These are phyloP conservation scores for Invenusta paracnida DNA, from an alignment of 2,888 invertebrate species.

Conservation along the genomic window DNA sequence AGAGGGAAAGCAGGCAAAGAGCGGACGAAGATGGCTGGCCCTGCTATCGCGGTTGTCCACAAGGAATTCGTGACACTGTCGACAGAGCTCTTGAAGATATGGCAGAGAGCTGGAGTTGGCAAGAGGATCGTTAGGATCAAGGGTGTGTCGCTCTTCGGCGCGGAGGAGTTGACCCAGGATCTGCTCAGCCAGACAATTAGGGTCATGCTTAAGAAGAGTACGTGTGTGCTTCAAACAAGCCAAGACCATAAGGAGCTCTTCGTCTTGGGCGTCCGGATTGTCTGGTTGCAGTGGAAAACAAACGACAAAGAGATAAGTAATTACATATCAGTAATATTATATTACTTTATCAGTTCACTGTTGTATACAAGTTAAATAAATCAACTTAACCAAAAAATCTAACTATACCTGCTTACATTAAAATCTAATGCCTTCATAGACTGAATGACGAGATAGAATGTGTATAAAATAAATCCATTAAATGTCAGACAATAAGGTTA, in stretches of 20 bases:
- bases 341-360: too few species aligned
- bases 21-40: not conserved
- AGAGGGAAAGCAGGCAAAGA: constrained; percentile 19
- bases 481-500: too few species aligned
- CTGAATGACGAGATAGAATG: too few species aligned
- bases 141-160: not conserved
- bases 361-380: too few species aligned
- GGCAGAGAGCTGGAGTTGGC: not conserved
- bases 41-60: not conserved
- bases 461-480: too few species aligned
- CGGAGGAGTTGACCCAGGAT: not conserved
- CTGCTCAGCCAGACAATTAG: not conserved
- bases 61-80: not conserved
- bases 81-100: not conserved
- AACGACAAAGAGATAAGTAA: not conserved
- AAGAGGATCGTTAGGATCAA: not conserved
- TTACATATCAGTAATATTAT: not conserved
- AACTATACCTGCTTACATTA: too few species aligned
- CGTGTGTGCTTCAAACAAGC: not conserved
- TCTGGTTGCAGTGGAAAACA: not conserved
- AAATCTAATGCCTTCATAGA: too few species aligned
- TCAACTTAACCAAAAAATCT: too few species aligned
- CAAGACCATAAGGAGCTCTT: not conserved
- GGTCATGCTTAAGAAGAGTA: not conserved
- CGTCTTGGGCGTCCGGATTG: not conserved